Conservation (phyloP, 2,797 vertebrate genomes). For the Leptoclinus maculatus region DNA sequence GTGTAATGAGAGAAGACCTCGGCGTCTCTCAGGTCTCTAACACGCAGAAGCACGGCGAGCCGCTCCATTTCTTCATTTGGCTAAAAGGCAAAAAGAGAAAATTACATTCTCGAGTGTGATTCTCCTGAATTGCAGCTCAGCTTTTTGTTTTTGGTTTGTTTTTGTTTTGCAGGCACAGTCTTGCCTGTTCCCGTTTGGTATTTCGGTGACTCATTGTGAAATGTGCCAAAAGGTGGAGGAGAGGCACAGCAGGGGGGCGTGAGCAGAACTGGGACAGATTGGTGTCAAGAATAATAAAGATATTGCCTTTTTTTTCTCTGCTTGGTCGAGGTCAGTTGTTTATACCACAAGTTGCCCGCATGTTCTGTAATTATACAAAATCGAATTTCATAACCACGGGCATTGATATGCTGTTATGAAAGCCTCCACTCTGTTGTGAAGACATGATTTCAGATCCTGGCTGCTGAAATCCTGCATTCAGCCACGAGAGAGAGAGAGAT, state of each 20-base stretch:
- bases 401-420: conserved; percentile 2
- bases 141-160: conserved; percentile 5
- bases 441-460: not conserved
- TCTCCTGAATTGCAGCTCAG: not conserved
- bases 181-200: conserved; percentile 33
- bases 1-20: conserved; percentile 36
- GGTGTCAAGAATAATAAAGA: conserved; percentile 51
- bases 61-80: not conserved
- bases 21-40: conserved; percentile 20
- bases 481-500: not conserved
- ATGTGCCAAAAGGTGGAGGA: conserved; percentile 52
- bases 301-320: conserved; percentile 22
- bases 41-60: not conserved
- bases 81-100: not conserved
- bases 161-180: conserved; percentile 1
- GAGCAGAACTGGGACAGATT: conserved; percentile 57
- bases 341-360: not conserved
- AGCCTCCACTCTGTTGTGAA: not conserved
- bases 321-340: conserved; percentile 20
- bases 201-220: conserved; percentile 53
- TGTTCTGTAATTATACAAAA: not conserved
- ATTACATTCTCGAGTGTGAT: not conserved
- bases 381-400: not conserved
- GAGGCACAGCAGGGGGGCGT: conserved; percentile 46
- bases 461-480: conserved; percentile 11